phyloP scores from a whole-genome alignment of 2,888 invertebrate species.

The Phyto melanocephala region DNA sequence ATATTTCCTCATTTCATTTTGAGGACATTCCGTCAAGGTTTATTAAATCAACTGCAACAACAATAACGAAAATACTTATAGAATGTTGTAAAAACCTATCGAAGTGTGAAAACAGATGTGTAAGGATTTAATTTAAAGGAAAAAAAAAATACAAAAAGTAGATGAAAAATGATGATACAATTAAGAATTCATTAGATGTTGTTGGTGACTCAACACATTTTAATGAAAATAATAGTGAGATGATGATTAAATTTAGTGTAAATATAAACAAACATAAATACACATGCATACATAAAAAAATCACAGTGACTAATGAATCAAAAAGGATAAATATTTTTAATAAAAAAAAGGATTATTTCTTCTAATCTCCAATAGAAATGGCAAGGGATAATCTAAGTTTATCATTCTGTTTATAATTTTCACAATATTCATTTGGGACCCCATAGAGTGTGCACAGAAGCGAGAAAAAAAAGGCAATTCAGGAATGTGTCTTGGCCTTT shows the following conservation, averaged over 20 bases:
- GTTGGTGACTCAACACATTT: slow-evolving; percentile 20
- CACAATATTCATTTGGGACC: background rate
- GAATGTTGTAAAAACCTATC: background rate
- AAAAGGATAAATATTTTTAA: background rate
- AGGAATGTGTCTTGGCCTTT: too few relatives aligned
- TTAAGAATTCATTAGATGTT: too few relatives aligned
- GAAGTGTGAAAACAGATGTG: background rate
- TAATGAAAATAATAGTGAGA: background rate
- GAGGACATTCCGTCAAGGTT: slow-evolving; percentile 47
- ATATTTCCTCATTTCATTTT: background rate
- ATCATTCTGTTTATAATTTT: background rate
- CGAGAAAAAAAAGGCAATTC: too few relatives aligned
- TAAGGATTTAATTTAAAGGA: background rate
- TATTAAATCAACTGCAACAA: slow-evolving; percentile 4
- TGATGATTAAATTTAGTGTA: slow-evolving; percentile 16
- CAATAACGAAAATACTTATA: background rate
- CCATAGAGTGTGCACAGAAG: too few relatives aligned
- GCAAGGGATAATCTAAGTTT: too few relatives aligned
- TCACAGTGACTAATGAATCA: background rate
- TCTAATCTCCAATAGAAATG: too few relatives aligned
- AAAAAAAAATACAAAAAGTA: background rate
- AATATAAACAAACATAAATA: background rate
- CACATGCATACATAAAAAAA: too few relatives aligned
- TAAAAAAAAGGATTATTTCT: too few relatives aligned
- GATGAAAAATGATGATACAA: background rate